Conservation (phyloP, 2,797 vertebrate species). For the Chloroceryle inda region DNA sequence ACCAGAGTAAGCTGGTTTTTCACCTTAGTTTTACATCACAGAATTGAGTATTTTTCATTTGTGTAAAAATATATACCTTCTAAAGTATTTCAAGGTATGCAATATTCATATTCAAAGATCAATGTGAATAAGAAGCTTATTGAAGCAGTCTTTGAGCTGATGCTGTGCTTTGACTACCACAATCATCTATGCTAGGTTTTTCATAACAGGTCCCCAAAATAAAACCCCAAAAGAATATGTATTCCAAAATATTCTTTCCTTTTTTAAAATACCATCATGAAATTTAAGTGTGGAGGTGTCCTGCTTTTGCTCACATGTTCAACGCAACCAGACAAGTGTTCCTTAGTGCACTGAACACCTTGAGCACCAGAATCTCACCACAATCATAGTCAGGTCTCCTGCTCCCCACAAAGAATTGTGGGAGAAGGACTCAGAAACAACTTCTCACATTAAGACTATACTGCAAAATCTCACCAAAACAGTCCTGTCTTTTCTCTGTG, state of each 20-base stretch:
- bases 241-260: not conserved
- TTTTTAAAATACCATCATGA: not conserved
- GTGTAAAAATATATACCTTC: not conserved
- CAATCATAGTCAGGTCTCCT: not conserved
- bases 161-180: not conserved
- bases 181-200: not conserved
- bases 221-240: not conserved
- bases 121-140: not conserved
- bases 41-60: not conserved
- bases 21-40: not conserved
- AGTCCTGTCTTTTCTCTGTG: not conserved
- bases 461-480: not conserved
- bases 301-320: not conserved
- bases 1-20: not conserved
- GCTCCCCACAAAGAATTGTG: not conserved
- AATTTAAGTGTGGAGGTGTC: not conserved
- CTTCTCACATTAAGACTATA: not conserved
- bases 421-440: not conserved
- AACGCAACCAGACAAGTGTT: not conserved
- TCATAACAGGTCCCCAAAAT: not conserved
- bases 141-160: not conserved
- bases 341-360: not conserved
- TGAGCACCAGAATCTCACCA: not conserved
- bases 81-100: not conserved
- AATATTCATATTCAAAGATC: not conserved